A percentile compares a stretch with the other conserved stretches of the same genome.
Conservation (phyloP, 2,797 vertebrate species). For the Rhincodon typus region DNA sequence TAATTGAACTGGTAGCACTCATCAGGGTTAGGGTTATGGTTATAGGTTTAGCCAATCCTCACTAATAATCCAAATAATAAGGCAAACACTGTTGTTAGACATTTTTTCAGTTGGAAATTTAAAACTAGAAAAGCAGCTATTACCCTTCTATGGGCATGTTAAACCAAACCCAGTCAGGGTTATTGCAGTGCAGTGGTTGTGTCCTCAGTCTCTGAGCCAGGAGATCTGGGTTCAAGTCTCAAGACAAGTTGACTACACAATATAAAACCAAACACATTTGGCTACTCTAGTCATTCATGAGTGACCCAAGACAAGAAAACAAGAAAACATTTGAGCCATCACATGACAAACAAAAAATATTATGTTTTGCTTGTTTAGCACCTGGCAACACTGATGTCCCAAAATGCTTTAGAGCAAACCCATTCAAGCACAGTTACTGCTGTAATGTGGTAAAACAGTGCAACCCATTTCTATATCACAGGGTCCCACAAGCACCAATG, state of each 20-base stretch:
- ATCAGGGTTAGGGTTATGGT: too few species aligned
- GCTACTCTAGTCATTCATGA: neutral
- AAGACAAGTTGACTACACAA: too few species aligned
- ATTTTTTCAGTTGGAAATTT: neutral
- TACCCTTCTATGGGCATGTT: neutral
- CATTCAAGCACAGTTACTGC: neutral
- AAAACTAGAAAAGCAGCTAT: neutral
- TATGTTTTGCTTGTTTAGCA: neutral
- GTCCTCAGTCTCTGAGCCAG: too few species aligned
- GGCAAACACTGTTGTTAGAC: neutral
- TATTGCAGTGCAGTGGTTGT: too few species aligned
- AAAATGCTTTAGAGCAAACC: neutral
- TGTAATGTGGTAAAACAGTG: neutral
- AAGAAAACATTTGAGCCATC: neutral
- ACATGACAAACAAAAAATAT: neutral
- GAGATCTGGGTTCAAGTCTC: too few species aligned
- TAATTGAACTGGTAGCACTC: too few species aligned
- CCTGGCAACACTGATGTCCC: neutral
- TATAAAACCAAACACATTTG: neutral
- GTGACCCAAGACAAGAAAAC: neutral
- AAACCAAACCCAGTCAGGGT: too few species aligned
- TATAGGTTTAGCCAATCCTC: neutral
- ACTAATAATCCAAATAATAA: neutral
- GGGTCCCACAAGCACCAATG: neutral
- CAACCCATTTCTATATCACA: neutral